These are phyloP conservation scores for Naso thynnoides DNA, from an alignment of 2,797 vertebrate species.

Conservation along the genomic window DNA sequence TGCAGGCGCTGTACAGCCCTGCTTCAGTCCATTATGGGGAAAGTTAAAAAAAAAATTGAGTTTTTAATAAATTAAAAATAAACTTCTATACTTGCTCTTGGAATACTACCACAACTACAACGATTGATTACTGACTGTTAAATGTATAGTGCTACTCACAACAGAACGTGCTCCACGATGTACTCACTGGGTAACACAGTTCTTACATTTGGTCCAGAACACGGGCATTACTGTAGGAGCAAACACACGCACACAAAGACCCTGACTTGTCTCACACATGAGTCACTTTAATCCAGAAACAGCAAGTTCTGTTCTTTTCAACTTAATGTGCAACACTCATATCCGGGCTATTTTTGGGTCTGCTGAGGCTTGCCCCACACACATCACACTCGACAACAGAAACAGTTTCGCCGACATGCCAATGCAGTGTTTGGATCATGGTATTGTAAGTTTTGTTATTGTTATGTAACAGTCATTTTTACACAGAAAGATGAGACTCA, in stretches of 20 bases:
- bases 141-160: background rate
- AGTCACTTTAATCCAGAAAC: conserved; percentile 73
- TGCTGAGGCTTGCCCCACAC: conserved; percentile 49
- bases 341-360: conserved; percentile 49
- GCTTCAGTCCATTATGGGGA: too few relatives aligned
- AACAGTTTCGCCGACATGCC: conserved; percentile 10
- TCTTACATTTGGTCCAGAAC: conserved; percentile 15
- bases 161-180: background rate
- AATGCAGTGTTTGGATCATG: conserved; percentile 12
- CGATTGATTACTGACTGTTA: background rate
- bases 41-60: too few relatives aligned
- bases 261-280: conserved; percentile 56
- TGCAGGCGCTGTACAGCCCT: too few relatives aligned
- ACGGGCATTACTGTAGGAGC: background rate
- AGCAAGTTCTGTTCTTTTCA: conserved; percentile 52
- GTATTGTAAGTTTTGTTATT: background rate
- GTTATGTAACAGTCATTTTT: conserved; percentile 16
- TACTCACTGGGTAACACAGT: background rate
- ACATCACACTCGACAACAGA: conserved; percentile 32
- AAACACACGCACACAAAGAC: conserved; percentile 16
- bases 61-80: too few relatives aligned
- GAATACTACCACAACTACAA: background rate
- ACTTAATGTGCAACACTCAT: conserved; percentile 42
- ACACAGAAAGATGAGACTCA: conserved; percentile 27
- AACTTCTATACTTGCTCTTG: background rate